phyloP scores from a whole-genome alignment of 2,113 vertebrate genomes.

The Beaufortia kweichowensis region DNA sequence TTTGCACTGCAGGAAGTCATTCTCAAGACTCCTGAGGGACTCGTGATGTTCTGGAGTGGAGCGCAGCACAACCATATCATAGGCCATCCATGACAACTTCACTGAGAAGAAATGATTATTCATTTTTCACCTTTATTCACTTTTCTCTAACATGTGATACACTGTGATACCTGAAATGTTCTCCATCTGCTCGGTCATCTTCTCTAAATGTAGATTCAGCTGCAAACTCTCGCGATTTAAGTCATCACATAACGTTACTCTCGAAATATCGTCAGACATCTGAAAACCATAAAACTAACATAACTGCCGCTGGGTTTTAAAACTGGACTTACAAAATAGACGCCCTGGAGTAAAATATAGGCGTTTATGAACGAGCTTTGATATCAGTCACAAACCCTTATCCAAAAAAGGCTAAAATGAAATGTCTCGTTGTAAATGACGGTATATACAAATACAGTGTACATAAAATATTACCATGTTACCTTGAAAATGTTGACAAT shows the following conservation, averaged over 20 bases:
- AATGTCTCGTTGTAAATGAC: neutral
- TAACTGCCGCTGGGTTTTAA: neutral
- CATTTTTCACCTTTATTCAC: neutral
- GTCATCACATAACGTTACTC: constrained; percentile 7
- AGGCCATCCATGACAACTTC: constrained; percentile 79
- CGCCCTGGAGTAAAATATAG: neutral
- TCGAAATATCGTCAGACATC: constrained; percentile 58
- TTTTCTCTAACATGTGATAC: neutral
- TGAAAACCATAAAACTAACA: constrained; percentile 44
- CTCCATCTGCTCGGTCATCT: constrained; percentile 66
- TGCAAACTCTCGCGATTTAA: constrained; percentile 49
- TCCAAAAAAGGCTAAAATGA: neutral
- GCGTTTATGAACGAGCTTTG: neutral
- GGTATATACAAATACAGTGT: too few species aligned
- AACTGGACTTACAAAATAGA: too few species aligned
- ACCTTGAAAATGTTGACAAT: neutral
- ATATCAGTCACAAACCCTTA: too few species aligned
- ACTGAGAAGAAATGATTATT: too few species aligned
- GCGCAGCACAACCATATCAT: constrained; percentile 77
- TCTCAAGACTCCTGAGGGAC: constrained; percentile 70
- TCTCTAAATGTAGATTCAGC: constrained; percentile 65
- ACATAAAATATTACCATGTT: too few species aligned
- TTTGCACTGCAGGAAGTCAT: constrained; percentile 74
- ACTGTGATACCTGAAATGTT: constrained; percentile 62
- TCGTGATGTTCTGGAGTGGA: constrained; percentile 73